Conservation (phyloP, 2,113 vertebrate genomes). For the Agelaius phoeniceus region DNA sequence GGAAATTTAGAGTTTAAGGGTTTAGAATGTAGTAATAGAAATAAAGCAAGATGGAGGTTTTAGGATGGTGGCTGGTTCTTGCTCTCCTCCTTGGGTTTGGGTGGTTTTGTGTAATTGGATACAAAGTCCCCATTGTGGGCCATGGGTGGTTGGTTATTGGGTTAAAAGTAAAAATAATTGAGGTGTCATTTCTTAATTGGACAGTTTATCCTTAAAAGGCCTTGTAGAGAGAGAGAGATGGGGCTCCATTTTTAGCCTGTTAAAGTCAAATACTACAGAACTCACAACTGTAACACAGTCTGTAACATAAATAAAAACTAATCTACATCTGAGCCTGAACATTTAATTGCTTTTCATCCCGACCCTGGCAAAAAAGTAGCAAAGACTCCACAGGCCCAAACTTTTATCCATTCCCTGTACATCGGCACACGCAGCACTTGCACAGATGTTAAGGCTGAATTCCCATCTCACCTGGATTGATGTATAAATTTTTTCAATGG, state of each 20-base stretch:
- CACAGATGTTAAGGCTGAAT: background rate
- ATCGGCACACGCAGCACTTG: background rate
- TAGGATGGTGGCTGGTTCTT: background rate
- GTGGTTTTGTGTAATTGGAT: background rate
- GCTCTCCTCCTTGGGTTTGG: background rate
- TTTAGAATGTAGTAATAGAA: background rate
- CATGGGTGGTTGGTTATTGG: background rate
- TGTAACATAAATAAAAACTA: background rate
- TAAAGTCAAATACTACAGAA: background rate
- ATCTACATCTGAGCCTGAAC: background rate
- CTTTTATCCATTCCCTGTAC: background rate
- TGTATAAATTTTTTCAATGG: background rate
- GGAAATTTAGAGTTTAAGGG: background rate
- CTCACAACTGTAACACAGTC: background rate
- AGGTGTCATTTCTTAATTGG: background rate
- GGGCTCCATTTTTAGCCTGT: background rate
- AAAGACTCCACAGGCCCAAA: background rate
- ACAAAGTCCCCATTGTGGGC: fast-evolving
- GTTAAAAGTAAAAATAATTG: background rate
- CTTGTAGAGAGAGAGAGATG: background rate
- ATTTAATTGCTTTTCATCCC: background rate
- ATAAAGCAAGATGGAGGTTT: background rate
- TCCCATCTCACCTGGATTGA: background rate
- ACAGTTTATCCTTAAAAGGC: background rate
- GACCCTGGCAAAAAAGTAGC: background rate